Evolutionary conservation across 2,797 vertebrate species (phyloP), one percentile per base, ranked within the genome.

Genomic region (Rhynchotus rufescens): DNA sequence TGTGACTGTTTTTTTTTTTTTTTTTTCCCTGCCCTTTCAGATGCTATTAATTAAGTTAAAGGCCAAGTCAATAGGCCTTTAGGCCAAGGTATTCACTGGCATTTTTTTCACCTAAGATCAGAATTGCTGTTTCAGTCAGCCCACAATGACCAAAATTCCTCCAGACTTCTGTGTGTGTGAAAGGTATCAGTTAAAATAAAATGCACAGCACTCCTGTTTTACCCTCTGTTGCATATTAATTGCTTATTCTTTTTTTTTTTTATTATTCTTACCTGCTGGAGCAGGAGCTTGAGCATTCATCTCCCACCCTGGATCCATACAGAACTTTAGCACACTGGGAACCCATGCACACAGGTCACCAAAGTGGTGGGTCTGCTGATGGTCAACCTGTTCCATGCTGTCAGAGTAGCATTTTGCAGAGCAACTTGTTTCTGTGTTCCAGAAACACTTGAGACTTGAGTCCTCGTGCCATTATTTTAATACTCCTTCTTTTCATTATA

Each of bases 1-100:
- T 7, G 3, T 66, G 60, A 57, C 77, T 82, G 77, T 38, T 79
- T 88, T 49, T 65, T 45, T 54, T 49, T 65, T 45, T 54, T 71
- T 65, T 45, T 57, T 36, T 36, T 36, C 36, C 68, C 32, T 54
- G 25, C 4, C 14, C 44, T 88, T 72, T 91, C 76, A 42, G 61
- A 67, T 88, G 28, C 40, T 54, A 19, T 49, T 91, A 64, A 49
- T 87, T 81, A 84, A 89, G 47, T 85, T 92, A 73, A 87, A 66
- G 30, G 32, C 81, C 93, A 54, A 74, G 5, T 93, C 21, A 49
- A 49, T 9, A 22, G 47, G 47, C 47, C 22, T 49, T 49, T 23
- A 49, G 47, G 34, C 81, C 93, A 54, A 74, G 4, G 93, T 56
- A 17, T 19, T 84, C 32, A 23, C 34, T 80, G 59, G 3, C 74